phyloP scores from a whole-genome alignment of 1,140 invertebrate species.

The Drosophila nigromelanica region DNA sequence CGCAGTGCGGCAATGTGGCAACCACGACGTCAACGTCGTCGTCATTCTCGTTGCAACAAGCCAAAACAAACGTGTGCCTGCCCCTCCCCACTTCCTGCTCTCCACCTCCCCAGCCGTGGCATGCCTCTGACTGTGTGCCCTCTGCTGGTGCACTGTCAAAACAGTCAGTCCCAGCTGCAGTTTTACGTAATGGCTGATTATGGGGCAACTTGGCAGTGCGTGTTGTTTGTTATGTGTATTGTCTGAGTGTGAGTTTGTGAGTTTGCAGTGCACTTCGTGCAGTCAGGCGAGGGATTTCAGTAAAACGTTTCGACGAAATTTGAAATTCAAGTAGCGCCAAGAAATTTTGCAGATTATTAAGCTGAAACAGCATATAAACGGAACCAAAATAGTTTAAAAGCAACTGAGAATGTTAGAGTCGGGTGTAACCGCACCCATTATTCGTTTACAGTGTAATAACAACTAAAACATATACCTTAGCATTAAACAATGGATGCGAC shows the following conservation, averaged over 20 bases:
- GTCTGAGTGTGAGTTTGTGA: not conserved
- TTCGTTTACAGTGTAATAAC: no score
- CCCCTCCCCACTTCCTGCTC: not conserved
- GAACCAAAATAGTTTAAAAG: no score
- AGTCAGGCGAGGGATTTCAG: slow-evolving; percentile 4
- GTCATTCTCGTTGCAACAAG: slow-evolving; percentile 18
- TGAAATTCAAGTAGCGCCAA: slow-evolving; percentile 18
- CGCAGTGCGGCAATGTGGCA: slow-evolving; percentile 51
- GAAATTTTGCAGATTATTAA: slow-evolving; percentile 8
- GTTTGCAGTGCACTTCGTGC: slow-evolving; percentile 9
- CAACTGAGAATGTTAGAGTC: no score
- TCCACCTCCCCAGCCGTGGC: not conserved
- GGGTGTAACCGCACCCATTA: no score
- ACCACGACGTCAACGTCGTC: slow-evolving; percentile 24
- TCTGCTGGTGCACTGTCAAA: slow-evolving; percentile 39
- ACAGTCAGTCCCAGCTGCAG: slow-evolving; percentile 45
- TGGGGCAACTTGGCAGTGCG: slow-evolving; percentile 38
- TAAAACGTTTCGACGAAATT: not conserved
- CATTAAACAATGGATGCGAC: no score
- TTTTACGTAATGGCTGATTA: slow-evolving; percentile 52
- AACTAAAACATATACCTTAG: no score
- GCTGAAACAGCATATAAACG: slow-evolving; percentile 8
- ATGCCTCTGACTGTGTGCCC: not conserved
- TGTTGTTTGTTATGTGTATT: slow-evolving; percentile 13
- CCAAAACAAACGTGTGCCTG: slow-evolving; percentile 41